Evolutionary conservation across 2,888 invertebrate genomes (phyloP), one percentile per base, ranked within the genome.

Genomic region (Acleris holmiana): DNA sequence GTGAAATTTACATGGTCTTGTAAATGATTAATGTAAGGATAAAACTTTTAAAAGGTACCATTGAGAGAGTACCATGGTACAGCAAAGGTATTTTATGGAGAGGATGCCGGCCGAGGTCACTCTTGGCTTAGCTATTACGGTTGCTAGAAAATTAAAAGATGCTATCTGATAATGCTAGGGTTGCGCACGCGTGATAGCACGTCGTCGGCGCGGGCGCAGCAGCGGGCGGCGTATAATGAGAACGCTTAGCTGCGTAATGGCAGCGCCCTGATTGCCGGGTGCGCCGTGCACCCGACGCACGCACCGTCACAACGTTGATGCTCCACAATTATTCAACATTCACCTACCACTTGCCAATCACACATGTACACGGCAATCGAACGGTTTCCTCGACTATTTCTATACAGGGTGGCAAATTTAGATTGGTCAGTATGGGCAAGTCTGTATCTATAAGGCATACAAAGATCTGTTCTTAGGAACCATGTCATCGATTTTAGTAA

Each of bases 221-320:
- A 75, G 75, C 78, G 76, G 82, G 73, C 73, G 61, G 77, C 75
- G 73, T 79, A 74, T 85, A 89, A 86, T 86, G 82, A 84, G 84
- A 85, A 78, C 85, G 83, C 82, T 88, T 86, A 84, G 80, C 76
- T 67, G 75, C 74, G 77, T 85, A 87, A 88, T 87, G 73, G 83
- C 82, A 73, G 78, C 66, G 76, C 70, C 71, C 74, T 85, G 86
- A 87, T 87, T 86, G 78, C 80, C 73, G 80, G 78, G 75, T 82
- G 74, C 77, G 73, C 71, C 72, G 76, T 62, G 66, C 68, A 60
- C 62, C 74, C 81, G 76, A 72, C 77, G 76, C 83, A 77, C 80
- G 83, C 81, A 78, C 73, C 76, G 70, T 77, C 79, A 78, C 81
- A 78, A 80, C 78, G 76, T 71, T 71, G 68, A 68, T 73, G 72